Base-by-base conservation (phyloP, 2,113 vertebrate genomes). In the Marmota monax region DNA sequence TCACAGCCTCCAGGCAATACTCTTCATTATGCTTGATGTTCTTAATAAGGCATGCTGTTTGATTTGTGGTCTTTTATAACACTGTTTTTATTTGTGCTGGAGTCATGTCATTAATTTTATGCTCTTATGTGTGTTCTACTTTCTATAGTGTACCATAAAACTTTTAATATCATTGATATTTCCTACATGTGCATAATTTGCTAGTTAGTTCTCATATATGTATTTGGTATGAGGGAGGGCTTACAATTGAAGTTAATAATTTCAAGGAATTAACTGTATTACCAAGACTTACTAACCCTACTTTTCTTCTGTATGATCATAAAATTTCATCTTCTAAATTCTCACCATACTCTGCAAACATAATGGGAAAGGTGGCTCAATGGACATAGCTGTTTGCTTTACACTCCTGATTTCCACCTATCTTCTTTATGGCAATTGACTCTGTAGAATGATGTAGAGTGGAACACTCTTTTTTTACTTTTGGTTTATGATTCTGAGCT, bases 241-340 rank as follows among this genome's bases (percentile, higher is more conserved):
- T 85, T 74, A 82, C 22, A 87, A 83, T 61, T 79, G 22, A 84
- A 56, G 6, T 95, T 83, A 73, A 61, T 77, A 51, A 90, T 94
- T 95, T 96, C 1, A 88, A n/a, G 51, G 85, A 69, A 42, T 63
- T 92, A 20, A 53, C 86, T 7, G 79, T 84, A 63, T 65, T 37
- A 70, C 16, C 73, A 20, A 77, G 84, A 39, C 58, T 61, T 61
- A 37, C 34, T 58, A 82, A 85, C 17, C 3, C 58, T 79, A 22
- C 84, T 56, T 2, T n/a, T 90, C 42, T 42, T 84, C 14, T 90
- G 51, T 23, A 70, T 63, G n/a, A 42, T 84, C 48, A 18, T 67
- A 9, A 69, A 42, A 88, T 45, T 78, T 3, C 14, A 7, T 51
- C 45, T 61, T 4, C n/a, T 80, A 34, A 70, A 76, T 48, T 86